Conservation (phyloP, 2,113 vertebrate species). For the Anser cygnoides region DNA sequence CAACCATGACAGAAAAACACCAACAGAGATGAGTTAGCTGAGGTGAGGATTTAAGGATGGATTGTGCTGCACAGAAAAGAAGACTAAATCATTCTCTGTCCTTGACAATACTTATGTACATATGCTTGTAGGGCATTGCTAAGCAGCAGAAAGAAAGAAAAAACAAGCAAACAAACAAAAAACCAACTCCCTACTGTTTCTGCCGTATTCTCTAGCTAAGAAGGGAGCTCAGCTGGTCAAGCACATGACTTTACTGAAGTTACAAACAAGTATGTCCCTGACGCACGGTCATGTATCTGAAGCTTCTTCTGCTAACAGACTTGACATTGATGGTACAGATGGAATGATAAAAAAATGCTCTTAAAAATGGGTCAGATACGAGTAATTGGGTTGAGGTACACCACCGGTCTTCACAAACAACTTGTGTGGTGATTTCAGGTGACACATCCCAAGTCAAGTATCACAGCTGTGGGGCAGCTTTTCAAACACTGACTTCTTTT, state of each 20-base stretch:
- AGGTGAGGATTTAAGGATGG: background rate
- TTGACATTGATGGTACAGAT: background rate
- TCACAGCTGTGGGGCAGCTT: background rate
- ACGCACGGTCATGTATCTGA: background rate
- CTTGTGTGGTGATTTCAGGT: background rate
- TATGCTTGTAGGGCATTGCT: background rate
- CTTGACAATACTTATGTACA: background rate
- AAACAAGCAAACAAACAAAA: background rate
- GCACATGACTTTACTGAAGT: background rate
- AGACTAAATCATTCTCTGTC: background rate
- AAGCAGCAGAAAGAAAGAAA: background rate
- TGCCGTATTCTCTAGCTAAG: background rate
- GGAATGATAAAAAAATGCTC: background rate
- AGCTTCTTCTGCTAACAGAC: background rate
- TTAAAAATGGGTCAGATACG: background rate
- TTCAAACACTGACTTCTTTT: background rate
- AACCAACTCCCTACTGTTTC: background rate
- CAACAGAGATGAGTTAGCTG: background rate
- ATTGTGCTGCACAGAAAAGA: background rate
- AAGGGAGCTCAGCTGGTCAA: background rate
- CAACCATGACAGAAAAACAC: fast-evolving
- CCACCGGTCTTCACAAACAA: background rate
- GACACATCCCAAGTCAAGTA: background rate
- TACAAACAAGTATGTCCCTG: background rate
- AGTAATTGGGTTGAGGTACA: background rate